Evolutionary conservation across 1,140 invertebrate species (phyloP), one percentile per base, ranked within the genome.

Genomic region (Hyposmocoma kahamanoa): DNA sequence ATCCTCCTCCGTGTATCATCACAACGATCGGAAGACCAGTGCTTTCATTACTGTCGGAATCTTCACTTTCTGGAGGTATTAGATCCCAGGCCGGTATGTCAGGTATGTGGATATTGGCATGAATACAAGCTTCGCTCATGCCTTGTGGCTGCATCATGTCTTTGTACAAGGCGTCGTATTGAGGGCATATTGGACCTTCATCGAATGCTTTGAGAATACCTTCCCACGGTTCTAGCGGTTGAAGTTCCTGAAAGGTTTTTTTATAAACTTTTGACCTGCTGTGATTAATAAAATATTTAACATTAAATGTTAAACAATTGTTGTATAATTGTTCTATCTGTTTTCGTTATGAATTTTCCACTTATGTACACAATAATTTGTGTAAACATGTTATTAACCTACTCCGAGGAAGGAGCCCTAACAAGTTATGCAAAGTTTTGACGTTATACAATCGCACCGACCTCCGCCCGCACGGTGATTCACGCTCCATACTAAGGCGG

Each of bases 1-100:
- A 93, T n/a, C 88, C 89, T 6, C 94, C 94, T 0, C 93, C 93
- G 72, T 95, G 91, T 3, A 95, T 87, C 85, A 90, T 95, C 3
- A 94, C 88, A 5, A 84, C 38, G 20, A 84, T 67, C 78, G 94
- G 90, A 0, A 94, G 91, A 2, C 62, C 67, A 1, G 39, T 17
- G 13, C 46, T 13, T 8, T 28, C 42, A 5, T 28, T 36, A 1
- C 36, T 36, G 5, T 47, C 50, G n/a, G 41, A n/a, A n/a, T n/a
- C 36, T 13, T 42, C 22, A 18, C 36, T 21, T 8, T 57, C 22
- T n/a, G 60, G 59, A 0, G 60, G 55, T 9, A 42, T 38, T 1
- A 62, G 34, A 41, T 34, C 17, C 38, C 48, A 11, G 24, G 24
- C 10, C n/a, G n/a, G n/a, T n/a, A n/a, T n/a, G n/a, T n/a, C 18